Percentiles rank a stretch among this genome's conserved stretches.
Evolutionary conservation across 1,140 invertebrate species (phyloP).

Genomic region (Mycetomoellerius zeteki): DNA sequence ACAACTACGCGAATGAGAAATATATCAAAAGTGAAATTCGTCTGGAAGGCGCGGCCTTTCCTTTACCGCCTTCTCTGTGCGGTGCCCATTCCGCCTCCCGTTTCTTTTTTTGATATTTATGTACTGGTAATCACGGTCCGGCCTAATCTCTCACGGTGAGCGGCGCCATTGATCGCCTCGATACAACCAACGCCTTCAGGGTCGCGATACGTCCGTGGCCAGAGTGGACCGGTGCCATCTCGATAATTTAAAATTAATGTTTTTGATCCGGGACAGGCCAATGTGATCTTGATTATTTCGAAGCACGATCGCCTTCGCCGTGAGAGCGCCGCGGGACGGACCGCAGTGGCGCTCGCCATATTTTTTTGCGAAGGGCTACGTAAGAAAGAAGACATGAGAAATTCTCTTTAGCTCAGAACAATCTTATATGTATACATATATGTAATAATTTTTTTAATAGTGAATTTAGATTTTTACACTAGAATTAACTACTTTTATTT

Average conservation of each 20-base stretch:
- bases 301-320: conserved; percentile 62
- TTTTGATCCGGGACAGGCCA: conserved; percentile 72
- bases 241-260: conserved; percentile 78
- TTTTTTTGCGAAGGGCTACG: conserved; percentile 10
- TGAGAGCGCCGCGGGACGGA: conserved; percentile 51
- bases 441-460: not conserved
- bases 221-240: conserved; percentile 67
- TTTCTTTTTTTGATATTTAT: conserved; percentile 64
- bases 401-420: not conserved
- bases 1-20: conserved; percentile 30
- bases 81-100: conserved; percentile 5
- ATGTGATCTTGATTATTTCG: conserved; percentile 75
- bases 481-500: not conserved
- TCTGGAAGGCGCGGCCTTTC: conserved; percentile 29
- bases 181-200: conserved; percentile 64
- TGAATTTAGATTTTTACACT: not conserved
- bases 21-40: conserved; percentile 68
- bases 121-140: conserved; percentile 70
- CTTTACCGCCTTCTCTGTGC: conserved; percentile 10
- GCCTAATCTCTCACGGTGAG: conserved; percentile 64
- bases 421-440: not conserved
- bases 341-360: conserved; percentile 61
- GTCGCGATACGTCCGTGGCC: conserved; percentile 56
- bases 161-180: conserved; percentile 68
- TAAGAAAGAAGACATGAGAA: not conserved